Base-by-base conservation (phyloP, 1,140 invertebrate genomes). In the Drosophila parabipectinata region DNA sequence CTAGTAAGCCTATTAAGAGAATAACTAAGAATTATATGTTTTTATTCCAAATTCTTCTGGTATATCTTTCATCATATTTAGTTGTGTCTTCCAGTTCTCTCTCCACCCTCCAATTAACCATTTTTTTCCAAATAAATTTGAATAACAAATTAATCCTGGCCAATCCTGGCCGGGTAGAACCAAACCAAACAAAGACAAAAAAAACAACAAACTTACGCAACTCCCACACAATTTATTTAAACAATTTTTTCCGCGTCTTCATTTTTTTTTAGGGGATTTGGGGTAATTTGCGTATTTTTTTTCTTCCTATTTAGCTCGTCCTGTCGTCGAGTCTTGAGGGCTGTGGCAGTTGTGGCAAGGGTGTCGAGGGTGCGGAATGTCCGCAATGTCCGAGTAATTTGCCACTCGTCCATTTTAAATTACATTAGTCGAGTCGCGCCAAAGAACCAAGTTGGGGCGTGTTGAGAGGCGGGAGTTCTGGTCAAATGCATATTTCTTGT, bases 401-500 rank as follows among this genome's bases (percentile, higher is more conserved):
- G 81, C 82, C 82, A 81, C 82, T 87, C 82, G 82, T 81, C 82
- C 81, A 78, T 85, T 85, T 85, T 87, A 85, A 85, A 85, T 85
- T 85, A 85, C 81, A 87, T 85, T 85, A 87, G 81, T 69, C 76
- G 73, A 76, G 80, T 53, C 60, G 60, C 60, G 14, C 18, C 34
- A 62, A 62, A 61, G 51, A 32, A 8, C 5, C 10, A 18, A 68
- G 51, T 68, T 32, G 8, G 8, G 28, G 44, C 14, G 66, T 28
- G 53, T 52, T 9, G 30, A 18, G 26, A 7, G 41, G 51, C 30
- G 18, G 45, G 61, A 71, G 62, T 56, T 75, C 58, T 81, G 81
- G 77, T 72, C 81, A 85, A 85, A 87, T 85, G 73, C 81, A 85
- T 87, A 85, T 85, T 81, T 85, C 72, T 73, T 85, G 77, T 78